Evolutionary conservation across 2,113 vertebrate genomes (phyloP).

Genomic region (Muntiacus muntjak): DNA sequence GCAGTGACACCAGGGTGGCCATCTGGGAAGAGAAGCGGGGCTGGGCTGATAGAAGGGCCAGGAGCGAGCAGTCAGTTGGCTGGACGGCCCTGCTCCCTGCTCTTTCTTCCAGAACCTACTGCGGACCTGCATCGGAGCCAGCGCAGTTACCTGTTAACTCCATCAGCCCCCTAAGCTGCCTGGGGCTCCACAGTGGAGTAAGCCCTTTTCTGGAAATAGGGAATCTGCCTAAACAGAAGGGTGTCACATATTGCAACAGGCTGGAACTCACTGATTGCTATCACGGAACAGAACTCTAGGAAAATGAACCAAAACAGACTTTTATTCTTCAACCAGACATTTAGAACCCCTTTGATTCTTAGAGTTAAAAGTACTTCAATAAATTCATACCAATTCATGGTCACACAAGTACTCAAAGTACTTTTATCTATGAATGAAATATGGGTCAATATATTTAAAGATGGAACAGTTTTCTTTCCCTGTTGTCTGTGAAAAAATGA

Average conservation of each 20-base stretch:
- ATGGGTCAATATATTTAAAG: background rate
- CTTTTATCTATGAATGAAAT: background rate
- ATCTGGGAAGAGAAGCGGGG: constrained; percentile 62
- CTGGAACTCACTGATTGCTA: background rate
- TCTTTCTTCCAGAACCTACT: constrained; percentile 23
- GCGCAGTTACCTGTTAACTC: background rate
- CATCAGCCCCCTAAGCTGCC: background rate
- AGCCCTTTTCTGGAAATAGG: background rate
- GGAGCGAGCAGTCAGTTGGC: constrained; percentile 17
- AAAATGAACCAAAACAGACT: constrained; percentile 6
- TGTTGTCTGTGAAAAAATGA: background rate
- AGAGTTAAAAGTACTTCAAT: background rate
- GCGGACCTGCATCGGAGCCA: background rate
- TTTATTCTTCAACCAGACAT: constrained; percentile 4
- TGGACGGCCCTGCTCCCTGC: background rate
- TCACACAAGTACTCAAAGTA: background rate
- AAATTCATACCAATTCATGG: background rate
- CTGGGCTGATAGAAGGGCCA: constrained; percentile 25
- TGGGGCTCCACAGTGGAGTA: background rate
- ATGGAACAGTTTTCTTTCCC: background rate
- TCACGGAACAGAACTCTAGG: background rate
- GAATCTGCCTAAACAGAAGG: constrained; percentile 12
- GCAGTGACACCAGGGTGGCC: constrained; percentile 60
- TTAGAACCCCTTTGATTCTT: background rate
- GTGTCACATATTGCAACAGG: background rate